phyloP scores from a whole-genome alignment of 1,140 invertebrate genomes.

The Conopomorpha cramerella region DNA sequence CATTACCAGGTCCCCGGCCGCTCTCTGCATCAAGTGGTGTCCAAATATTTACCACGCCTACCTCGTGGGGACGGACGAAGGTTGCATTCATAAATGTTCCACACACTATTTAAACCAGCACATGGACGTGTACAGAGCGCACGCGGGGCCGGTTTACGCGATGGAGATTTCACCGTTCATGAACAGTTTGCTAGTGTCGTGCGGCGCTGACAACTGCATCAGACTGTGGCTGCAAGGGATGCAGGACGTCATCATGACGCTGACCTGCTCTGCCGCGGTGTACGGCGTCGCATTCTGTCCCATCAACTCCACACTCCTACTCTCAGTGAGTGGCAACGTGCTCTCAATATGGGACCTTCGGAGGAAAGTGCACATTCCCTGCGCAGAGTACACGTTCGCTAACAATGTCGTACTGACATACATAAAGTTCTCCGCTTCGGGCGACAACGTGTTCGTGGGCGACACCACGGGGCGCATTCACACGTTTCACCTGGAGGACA shows the following conservation, averaged over 20 bases:
- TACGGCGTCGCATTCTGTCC: slow-evolving; percentile 78
- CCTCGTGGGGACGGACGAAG: slow-evolving; percentile 82
- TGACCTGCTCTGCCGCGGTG: slow-evolving; percentile 64
- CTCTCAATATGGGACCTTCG: slow-evolving; percentile 76
- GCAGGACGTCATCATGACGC: slow-evolving; percentile 66
- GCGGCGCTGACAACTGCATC: slow-evolving; percentile 81
- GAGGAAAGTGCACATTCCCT: slow-evolving; percentile 67
- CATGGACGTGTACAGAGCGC: slow-evolving; percentile 74
- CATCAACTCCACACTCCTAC: slow-evolving; percentile 80
- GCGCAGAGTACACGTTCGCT: slow-evolving; percentile 60
- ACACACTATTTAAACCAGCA: slow-evolving; percentile 68
- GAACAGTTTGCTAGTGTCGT: slow-evolving; percentile 75
- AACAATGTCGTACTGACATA: slow-evolving; percentile 43
- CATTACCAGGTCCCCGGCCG: slow-evolving; percentile 64
- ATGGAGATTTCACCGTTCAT: slow-evolving; percentile 82
- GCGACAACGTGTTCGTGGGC: slow-evolving; percentile 68
- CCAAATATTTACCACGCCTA: slow-evolving; percentile 69
- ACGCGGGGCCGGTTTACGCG: slow-evolving; percentile 77
- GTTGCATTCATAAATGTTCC: slow-evolving; percentile 78
- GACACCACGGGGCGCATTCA: slow-evolving; percentile 67
- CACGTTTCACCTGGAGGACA: slow-evolving; percentile 69
- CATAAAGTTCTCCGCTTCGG: slow-evolving; percentile 65
- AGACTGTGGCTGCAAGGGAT: slow-evolving; percentile 77
- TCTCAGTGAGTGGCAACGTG: slow-evolving; percentile 71
- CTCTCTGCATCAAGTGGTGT: slow-evolving; percentile 67